Conservation (phyloP, 2,888 invertebrate genomes). For the Eudemis profundana region DNA sequence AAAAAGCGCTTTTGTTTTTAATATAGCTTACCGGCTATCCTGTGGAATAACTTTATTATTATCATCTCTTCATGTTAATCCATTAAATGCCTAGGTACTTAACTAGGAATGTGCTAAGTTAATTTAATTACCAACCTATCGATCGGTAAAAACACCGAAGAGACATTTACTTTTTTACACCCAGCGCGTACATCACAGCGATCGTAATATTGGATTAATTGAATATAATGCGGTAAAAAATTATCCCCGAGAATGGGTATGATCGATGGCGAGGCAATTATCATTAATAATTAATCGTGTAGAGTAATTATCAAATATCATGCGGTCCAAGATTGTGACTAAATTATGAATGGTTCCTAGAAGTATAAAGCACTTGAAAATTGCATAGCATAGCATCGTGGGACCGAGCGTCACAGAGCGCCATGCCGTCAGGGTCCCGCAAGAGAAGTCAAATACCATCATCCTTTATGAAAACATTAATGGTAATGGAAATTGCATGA, state of each 20-base stretch:
- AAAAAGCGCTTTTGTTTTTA: slow-evolving; percentile 56
- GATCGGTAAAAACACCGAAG: slow-evolving; percentile 17
- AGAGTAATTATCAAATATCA: slow-evolving; percentile 41
- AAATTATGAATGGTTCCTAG: slow-evolving; percentile 38
- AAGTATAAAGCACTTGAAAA: slow-evolving; percentile 11
- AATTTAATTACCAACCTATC: slow-evolving; percentile 10
- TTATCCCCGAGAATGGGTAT: slow-evolving; percentile 24
- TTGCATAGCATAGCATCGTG: slow-evolving; percentile 23
- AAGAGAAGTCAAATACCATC: background rate
- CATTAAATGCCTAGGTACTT: slow-evolving; percentile 39
- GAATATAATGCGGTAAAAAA: slow-evolving; percentile 42
- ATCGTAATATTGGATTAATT: slow-evolving; percentile 37
- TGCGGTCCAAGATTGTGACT: slow-evolving; percentile 35
- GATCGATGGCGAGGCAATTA: slow-evolving; percentile 37
- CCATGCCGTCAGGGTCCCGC: background rate
- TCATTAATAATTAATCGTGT: slow-evolving; percentile 42
- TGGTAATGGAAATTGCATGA: background rate
- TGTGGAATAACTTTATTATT: slow-evolving; percentile 29
- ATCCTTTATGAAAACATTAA: background rate
- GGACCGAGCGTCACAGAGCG: slow-evolving; percentile 14
- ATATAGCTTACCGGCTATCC: slow-evolving; percentile 57
- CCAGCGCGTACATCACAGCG: slow-evolving; percentile 21
- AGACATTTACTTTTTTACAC: slow-evolving; percentile 23
- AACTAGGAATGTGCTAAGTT: slow-evolving; percentile 36
- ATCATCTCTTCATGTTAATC: slow-evolving; percentile 42